Evolutionary conservation across 2,888 invertebrate species (phyloP).

Genomic region (Mythimna lalbum): DNA sequence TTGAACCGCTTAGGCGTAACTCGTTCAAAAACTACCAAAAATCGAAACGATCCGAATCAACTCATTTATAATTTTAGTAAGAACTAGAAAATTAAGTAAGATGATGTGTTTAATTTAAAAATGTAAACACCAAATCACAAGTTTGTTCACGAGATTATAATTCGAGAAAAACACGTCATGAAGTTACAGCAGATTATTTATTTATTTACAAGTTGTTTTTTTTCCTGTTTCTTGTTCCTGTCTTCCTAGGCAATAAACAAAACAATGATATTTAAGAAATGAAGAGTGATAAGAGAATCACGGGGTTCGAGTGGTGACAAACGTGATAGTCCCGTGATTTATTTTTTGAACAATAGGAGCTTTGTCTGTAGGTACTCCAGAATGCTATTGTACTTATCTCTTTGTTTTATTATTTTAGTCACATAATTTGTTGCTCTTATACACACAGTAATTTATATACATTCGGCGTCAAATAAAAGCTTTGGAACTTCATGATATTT

Average conservation of each 20-base stretch:
- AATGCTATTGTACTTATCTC: too few species aligned
- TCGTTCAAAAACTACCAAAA: not conserved
- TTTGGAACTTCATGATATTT: too few species aligned
- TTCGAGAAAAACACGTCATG: constrained; percentile 21
- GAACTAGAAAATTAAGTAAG: not conserved
- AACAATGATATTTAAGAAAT: constrained; percentile 9
- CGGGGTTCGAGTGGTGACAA: not conserved
- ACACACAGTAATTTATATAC: too few species aligned
- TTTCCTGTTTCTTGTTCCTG: constrained; percentile 18
- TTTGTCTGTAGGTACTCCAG: too few species aligned
- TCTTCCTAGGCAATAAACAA: constrained; percentile 5
- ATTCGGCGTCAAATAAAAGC: not conserved
- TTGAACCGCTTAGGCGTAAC: too few species aligned
- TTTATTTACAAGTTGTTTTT: constrained; percentile 33
- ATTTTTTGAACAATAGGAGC: not conserved
- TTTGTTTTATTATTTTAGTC: too few species aligned
- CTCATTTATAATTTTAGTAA: too few species aligned
- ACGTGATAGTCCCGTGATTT: not conserved
- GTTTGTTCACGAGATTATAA: constrained; percentile 23
- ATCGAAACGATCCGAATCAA: too few species aligned
- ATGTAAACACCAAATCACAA: constrained; percentile 7
- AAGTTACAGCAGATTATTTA: constrained; percentile 39
- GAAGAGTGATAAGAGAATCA: not conserved
- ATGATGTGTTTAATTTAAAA: not conserved
- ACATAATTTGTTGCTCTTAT: too few species aligned